Evolutionary conservation across 2,888 invertebrate genomes (phyloP), one percentile per base, ranked within the genome.

Genomic region (Oscheius myriophilus): DNA sequence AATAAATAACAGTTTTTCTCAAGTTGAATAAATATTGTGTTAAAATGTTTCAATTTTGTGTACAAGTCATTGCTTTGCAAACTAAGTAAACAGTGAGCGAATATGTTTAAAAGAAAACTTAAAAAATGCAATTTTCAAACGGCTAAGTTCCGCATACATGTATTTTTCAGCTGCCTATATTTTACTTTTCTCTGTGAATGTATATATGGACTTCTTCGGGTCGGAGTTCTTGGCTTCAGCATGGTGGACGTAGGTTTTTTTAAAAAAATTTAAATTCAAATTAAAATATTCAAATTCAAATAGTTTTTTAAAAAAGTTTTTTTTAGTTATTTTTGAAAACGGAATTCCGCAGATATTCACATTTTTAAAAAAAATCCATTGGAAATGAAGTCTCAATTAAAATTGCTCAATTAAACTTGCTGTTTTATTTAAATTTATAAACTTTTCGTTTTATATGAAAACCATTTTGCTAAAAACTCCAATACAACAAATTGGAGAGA

Each of bases 191-290:
- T 80, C 82, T 41, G 75, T 82, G 18, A 84, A 82, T 58, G 46
- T 84, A 18, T 82, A 80, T 69, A 84, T 84, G 83, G 84, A 84
- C 68, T 82, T 78, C 62, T 84, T 81, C 64, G 76, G 77, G n/a
- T 81, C 79, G 25, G 77, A 73, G 23, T 33, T 79, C 6, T 65
- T 84, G 55, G 81, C 83, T 0, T 46, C 63, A 14, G 73, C 78
- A 7, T 84, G 84, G 84, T 84, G 79, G 78, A 66, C 71, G 21
- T 83, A 46, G 16, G 49, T 26, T 33, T 26, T 26, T 49, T 49
- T 18, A 12, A 16, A 7, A 2, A 9, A 41, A 14, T 16, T 45
- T 21, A 26, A n/a, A 26, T 26, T 21, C 1, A 54, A 54, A 54
- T 16, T 2, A 4, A 43, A 14, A 43, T 12, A 12, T 43, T 43